Conservation (phyloP, 2,797 vertebrate species). For the Falco biarmicus region DNA sequence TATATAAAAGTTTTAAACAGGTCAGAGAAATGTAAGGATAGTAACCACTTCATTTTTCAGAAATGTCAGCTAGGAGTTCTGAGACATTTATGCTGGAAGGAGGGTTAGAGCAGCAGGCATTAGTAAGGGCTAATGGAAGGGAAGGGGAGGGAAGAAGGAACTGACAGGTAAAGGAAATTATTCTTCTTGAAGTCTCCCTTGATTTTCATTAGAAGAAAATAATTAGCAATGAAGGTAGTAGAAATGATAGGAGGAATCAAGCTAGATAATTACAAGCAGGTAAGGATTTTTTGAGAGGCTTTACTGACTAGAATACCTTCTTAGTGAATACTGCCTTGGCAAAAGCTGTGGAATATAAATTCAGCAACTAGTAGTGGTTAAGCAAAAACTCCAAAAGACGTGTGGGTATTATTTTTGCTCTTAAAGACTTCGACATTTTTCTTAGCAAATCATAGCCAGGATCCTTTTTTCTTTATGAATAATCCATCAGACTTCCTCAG, state of each 20-base stretch:
- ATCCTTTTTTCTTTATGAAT: not conserved
- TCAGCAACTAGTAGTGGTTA: not conserved
- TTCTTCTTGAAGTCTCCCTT: conserved; percentile 13
- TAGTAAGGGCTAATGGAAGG: not conserved
- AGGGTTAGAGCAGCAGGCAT: not conserved
- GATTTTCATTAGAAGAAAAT: conserved; percentile 12
- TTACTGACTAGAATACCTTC: not conserved
- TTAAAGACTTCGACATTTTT: not conserved
- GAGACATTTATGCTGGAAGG: not conserved
- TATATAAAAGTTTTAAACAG: not conserved
- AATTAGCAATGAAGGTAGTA: not conserved
- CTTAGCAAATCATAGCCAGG: not conserved
- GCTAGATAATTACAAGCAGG: not conserved
- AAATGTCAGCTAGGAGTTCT: not conserved
- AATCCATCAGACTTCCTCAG: not conserved
- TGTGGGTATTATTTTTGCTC: not conserved
- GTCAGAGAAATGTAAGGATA: not conserved
- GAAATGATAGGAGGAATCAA: not conserved
- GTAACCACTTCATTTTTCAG: not conserved
- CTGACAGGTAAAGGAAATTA: not conserved
- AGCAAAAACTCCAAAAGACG: not conserved
- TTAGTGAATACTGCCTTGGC: not conserved
- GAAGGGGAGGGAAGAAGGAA: not conserved
- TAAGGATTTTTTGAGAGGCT: not conserved
- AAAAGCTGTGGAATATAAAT: not conserved